Evolutionary conservation across 2,113 vertebrate species (phyloP).

Genomic region (Ginglymostoma cirratum): DNA sequence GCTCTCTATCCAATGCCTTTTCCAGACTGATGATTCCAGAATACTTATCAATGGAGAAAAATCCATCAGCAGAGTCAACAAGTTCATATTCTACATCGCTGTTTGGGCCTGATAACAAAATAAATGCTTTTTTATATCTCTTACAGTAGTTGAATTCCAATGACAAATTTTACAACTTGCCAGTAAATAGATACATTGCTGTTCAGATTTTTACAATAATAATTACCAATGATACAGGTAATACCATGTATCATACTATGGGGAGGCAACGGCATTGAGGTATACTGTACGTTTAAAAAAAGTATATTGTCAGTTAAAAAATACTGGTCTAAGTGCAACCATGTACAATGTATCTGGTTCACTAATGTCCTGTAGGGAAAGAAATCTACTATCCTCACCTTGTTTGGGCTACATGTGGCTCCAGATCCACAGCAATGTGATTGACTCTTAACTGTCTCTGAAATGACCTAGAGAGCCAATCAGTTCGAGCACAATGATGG

Average conservation of each 20-base stretch:
- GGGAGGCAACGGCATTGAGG: no score
- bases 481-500: no score
- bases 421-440: no score
- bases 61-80: slow-evolving; percentile 66
- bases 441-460: no score
- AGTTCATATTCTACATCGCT: slow-evolving; percentile 80
- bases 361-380: no score
- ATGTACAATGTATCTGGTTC: no score
- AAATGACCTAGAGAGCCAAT: no score
- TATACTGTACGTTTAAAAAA: no score
- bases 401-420: no score
- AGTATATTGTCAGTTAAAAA: no score
- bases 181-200: background rate
- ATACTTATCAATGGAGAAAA: slow-evolving; percentile 79
- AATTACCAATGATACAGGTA: background rate
- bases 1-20: slow-evolving; percentile 77
- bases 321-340: no score
- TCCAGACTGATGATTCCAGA: slow-evolving; percentile 83
- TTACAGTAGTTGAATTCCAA: background rate
- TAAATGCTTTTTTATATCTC: background rate
- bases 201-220: background rate
- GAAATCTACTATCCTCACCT: no score
- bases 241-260: background rate
- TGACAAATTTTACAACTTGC: background rate
- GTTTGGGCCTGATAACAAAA: slow-evolving; percentile 64